A percentile compares a stretch with the other conserved stretches of the same genome.
Evolutionary conservation across 1,140 invertebrate species (phyloP).

Genomic region (Dendroctonus ponderosae): DNA sequence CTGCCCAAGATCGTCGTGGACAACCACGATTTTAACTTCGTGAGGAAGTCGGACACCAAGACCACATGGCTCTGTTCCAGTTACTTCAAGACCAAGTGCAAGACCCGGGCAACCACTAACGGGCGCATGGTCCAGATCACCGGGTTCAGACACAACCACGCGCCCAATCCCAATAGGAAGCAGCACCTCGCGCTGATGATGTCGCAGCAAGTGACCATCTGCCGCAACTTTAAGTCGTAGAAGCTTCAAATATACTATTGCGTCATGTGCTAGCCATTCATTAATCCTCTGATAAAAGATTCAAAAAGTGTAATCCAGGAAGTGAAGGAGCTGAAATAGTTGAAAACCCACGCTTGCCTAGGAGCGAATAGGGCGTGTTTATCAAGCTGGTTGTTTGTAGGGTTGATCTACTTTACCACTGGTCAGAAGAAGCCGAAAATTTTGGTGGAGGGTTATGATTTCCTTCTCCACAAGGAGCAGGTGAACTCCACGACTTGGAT

Average conservation of each 20-base stretch:
- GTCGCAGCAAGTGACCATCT: constrained; percentile 34
- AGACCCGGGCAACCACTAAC: constrained; percentile 31
- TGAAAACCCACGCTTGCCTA: too few relatives aligned
- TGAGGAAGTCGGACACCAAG: constrained; percentile 26
- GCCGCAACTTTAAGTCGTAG: constrained; percentile 23
- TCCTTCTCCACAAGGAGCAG: constrained; percentile 32
- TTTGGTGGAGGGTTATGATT: constrained; percentile 37
- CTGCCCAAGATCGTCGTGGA: constrained; percentile 38
- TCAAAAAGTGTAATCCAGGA: too few relatives aligned
- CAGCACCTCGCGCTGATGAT: constrained; percentile 32
- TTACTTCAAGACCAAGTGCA: constrained; percentile 41
- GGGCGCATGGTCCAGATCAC: constrained; percentile 33
- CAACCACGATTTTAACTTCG: constrained; percentile 36
- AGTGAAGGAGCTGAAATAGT: too few relatives aligned
- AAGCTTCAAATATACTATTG: too few relatives aligned
- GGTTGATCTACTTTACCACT: constrained; percentile 37
- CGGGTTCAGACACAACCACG: constrained; percentile 36
- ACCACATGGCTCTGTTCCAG: constrained; percentile 40
- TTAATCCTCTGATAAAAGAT: too few relatives aligned
- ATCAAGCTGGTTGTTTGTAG: constrained; percentile 23
- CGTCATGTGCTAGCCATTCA: too few relatives aligned
- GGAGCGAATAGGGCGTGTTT: too few relatives aligned
- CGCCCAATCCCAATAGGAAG: constrained; percentile 25
- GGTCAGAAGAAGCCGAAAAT: constrained; percentile 43
- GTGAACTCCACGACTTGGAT: constrained; percentile 30